These are phyloP conservation scores for Gonioctena quinquepunctata DNA, from an alignment of 1,140 invertebrate genomes.

Conservation along the genomic window DNA sequence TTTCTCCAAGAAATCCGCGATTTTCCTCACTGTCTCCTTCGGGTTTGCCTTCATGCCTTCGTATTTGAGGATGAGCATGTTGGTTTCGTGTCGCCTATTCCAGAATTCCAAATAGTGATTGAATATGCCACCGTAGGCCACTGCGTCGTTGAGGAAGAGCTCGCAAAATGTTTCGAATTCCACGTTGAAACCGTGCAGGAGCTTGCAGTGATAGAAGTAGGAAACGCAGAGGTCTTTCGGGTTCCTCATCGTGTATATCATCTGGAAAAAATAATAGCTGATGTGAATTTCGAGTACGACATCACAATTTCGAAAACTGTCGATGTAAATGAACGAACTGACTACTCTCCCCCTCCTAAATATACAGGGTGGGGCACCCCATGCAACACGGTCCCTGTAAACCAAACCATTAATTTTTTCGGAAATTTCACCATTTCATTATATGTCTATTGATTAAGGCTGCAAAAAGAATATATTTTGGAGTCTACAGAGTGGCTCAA, in stretches of 20 bases:
- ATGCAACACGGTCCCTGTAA: too few species aligned
- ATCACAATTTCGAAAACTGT: too few species aligned
- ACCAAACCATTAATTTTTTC: too few species aligned
- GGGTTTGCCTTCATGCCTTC: conserved; percentile 84
- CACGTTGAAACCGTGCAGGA: conserved; percentile 72
- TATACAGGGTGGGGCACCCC: too few species aligned
- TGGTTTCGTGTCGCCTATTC: conserved; percentile 72
- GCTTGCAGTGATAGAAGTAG: conserved; percentile 82
- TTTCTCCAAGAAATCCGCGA: conserved; percentile 76
- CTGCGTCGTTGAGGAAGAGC: conserved; percentile 69
- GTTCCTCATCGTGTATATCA: conserved; percentile 89
- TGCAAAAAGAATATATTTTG: too few species aligned
- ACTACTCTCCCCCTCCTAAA: too few species aligned
- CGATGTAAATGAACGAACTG: too few species aligned
- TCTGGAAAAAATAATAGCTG: conserved; percentile 59
- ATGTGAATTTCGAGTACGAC: background rate
- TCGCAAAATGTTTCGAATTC: conserved; percentile 83
- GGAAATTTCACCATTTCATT: too few species aligned
- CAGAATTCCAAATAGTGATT: conserved; percentile 75
- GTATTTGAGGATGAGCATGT: conserved; percentile 81
- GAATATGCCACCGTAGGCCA: conserved; percentile 57
- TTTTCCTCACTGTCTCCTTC: conserved; percentile 64
- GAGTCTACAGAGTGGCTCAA: too few species aligned
- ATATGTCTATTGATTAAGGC: too few species aligned
- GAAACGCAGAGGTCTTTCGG: conserved; percentile 94